A percentile compares a stretch with the other conserved stretches of the same genome.
phyloP scores from a whole-genome alignment of 2,888 invertebrate species.

The Onchidella celtica region DNA sequence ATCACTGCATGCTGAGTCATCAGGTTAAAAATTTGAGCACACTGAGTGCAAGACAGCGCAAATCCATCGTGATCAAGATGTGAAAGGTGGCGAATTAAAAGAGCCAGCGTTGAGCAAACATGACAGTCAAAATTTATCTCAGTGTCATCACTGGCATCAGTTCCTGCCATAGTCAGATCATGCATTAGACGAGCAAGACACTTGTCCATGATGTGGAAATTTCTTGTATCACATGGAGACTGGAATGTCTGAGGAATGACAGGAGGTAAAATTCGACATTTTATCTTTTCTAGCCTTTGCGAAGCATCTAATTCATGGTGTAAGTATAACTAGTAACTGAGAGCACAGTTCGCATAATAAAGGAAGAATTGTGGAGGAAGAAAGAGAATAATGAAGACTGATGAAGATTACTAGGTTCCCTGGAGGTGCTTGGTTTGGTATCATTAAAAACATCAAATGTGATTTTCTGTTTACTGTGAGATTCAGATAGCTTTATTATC shows the following conservation, averaged over 20 bases:
- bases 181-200: constrained; percentile 21
- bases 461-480: background rate
- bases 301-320: no score
- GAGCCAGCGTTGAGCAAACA: constrained; percentile 14
- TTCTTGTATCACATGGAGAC: no score
- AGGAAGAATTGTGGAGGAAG: no score
- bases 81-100: constrained; percentile 28
- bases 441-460: background rate
- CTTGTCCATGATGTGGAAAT: background rate
- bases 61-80: background rate
- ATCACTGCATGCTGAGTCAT: constrained; percentile 19
- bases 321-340: no score
- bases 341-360: no score
- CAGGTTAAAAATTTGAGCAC: constrained; percentile 36
- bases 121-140: constrained; percentile 5
- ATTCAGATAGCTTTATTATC: no score
- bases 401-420: no score
- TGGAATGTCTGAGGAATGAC: no score
- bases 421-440: no score
- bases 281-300: no score
- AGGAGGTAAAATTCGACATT: no score
- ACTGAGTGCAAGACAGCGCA: constrained; percentile 9
- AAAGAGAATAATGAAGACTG: no score
- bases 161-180: constrained; percentile 11
- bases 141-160: background rate